phyloP scores from a whole-genome alignment of 2,888 invertebrate genomes.

The Drosophila planitibia region DNA sequence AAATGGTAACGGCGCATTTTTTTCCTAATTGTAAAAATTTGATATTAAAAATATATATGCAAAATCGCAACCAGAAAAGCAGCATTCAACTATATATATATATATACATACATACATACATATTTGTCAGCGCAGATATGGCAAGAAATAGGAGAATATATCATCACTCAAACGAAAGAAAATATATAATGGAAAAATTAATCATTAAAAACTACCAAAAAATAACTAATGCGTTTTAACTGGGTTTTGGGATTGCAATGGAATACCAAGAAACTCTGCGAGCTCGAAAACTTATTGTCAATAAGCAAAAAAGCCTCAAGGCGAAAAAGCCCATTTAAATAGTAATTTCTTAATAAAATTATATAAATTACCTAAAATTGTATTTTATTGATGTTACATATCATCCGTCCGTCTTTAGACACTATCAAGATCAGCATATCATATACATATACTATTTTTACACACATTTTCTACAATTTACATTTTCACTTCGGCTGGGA shows the following conservation, averaged over 20 bases:
- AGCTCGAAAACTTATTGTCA: constrained; percentile 1
- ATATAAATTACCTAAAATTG: constrained; percentile 74
- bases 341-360: constrained; percentile 56
- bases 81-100: constrained; percentile 47
- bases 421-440: constrained; percentile 45
- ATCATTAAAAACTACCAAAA: constrained; percentile 49
- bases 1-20: constrained; percentile 70
- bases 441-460: constrained; percentile 40
- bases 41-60: constrained; percentile 78
- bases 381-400: constrained; percentile 58
- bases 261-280: background rate
- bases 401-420: constrained; percentile 42
- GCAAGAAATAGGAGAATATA: constrained; percentile 66
- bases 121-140: constrained; percentile 45
- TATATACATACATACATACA: constrained; percentile 35
- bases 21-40: constrained; percentile 77
- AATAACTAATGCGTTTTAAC: constrained; percentile 13
- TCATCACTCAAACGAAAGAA: constrained; percentile 69
- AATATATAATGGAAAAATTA: constrained; percentile 72
- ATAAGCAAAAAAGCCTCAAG: background rate
- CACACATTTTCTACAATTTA: constrained; percentile 46
- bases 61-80: constrained; percentile 35
- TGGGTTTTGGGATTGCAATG: constrained; percentile 8
- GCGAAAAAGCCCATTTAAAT: constrained; percentile 52
- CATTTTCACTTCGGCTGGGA: constrained; percentile 26